A percentile compares a stretch with the other conserved stretches of the same genome.
These are phyloP conservation scores for Oxycera nigricornis DNA, from an alignment of 2,888 invertebrate genomes.

Conservation along the genomic window DNA sequence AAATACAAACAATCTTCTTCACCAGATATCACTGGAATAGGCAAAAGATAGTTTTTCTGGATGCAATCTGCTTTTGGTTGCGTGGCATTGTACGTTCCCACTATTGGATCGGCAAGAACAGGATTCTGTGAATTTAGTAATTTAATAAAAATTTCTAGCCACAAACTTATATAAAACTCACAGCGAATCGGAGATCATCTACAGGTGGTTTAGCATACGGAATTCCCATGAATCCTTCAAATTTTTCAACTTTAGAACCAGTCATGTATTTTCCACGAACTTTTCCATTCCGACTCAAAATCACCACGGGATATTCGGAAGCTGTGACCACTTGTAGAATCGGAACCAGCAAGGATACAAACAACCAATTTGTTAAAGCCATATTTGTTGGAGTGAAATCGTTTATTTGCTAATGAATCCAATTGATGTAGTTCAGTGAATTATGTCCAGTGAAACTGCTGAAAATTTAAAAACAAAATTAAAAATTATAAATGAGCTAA, in stretches of 20 bases:
- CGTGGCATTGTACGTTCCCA: constrained; percentile 53
- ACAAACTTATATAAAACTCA: constrained; percentile 48
- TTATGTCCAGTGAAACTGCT: too few relatives aligned
- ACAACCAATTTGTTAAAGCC: too few relatives aligned
- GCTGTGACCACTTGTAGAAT: not conserved
- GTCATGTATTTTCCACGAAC: constrained; percentile 53
- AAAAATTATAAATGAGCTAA: too few relatives aligned
- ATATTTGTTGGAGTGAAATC: too few relatives aligned
- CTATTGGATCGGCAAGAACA: constrained; percentile 51
- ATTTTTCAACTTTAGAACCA: constrained; percentile 52
- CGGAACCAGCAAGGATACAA: too few relatives aligned
- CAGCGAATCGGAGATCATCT: not conserved
- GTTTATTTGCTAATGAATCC: too few relatives aligned
- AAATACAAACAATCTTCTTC: constrained; percentile 64
- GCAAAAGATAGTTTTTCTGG: constrained; percentile 61
- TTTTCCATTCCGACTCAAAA: constrained; percentile 49
- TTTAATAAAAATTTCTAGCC: not conserved
- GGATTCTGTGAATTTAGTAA: constrained; percentile 53
- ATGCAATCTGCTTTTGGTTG: constrained; percentile 59
- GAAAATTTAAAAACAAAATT: too few relatives aligned
- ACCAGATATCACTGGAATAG: constrained; percentile 55
- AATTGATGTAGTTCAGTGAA: too few relatives aligned
- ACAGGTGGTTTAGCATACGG: constrained; percentile 21
- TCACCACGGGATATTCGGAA: not conserved
- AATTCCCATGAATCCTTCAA: constrained; percentile 51